Base-by-base conservation (phyloP, 2,113 vertebrate species). In the Hippocampus barbouri region DNA sequence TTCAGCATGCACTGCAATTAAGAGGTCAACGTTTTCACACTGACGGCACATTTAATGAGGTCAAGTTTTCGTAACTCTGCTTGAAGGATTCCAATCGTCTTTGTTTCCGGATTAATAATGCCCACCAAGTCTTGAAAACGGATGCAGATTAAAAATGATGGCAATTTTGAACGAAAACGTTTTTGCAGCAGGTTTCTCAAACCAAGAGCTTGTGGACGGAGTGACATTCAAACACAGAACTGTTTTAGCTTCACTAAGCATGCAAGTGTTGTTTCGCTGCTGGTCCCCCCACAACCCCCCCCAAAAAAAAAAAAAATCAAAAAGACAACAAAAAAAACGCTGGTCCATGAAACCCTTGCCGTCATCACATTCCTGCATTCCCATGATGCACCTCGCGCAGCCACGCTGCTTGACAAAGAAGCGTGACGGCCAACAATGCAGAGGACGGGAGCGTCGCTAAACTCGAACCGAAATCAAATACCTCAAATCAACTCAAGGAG, bases 281-380 rank as follows among this genome's bases (percentile, higher is more conserved):
- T 60, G 27, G 14, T 25, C 34, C 34, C 34, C 34, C 34, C n/a
- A n/a, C n/a, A n/a, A n/a, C n/a, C 30, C 30, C 0, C 30, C 18
- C 21, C 8, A 54, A 21, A 30, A 30, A 30, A 21, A 30, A 30
- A 30, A 56, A 56, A 56, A 56, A 7, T 38, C 34, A 56, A 56
- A 23, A 59, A 61, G 23, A 61, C 16, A 30, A 27, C 7, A 25
- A 57, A 5, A 27, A 61, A 34, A 34, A 8, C 14, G 27, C 15
- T 18, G 16, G 59, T 34, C 27, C 16, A 7, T 15, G 16, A 61
- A 61, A 34, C 59, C 7, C 59, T 61, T 34, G 59, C 27, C 27
- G 59, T 61, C 59, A 61, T 61, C 59, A 61, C 59, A 61, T 61
- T 61, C 59, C 59, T 61, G 27, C 27, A 34, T 61, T 34, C 59